Percentiles rank a stretch among this genome's conserved stretches.
These are phyloP conservation scores for Leptodactylus fallax DNA, from an alignment of 2,797 vertebrate genomes.

Conservation along the genomic window DNA sequence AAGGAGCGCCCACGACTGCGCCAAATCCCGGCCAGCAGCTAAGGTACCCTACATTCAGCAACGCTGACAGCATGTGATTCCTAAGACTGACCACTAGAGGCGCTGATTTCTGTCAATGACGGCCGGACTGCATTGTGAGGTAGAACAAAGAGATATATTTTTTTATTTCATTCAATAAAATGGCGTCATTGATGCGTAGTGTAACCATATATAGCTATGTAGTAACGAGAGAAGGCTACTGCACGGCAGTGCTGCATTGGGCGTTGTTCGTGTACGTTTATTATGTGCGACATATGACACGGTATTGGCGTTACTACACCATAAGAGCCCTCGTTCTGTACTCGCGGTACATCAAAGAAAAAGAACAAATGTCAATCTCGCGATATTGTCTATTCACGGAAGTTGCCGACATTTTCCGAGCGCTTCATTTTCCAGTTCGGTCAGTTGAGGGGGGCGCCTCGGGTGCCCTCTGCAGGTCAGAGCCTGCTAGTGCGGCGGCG, in stretches of 20 bases:
- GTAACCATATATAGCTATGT: not conserved
- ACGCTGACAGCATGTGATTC: not conserved
- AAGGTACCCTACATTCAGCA: too few species aligned
- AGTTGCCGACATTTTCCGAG: slow-evolving; percentile 39
- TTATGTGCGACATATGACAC: too few species aligned
- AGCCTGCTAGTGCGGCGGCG: not conserved
- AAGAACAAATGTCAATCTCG: not conserved
- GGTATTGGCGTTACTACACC: too few species aligned
- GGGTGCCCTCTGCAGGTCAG: slow-evolving; percentile 11
- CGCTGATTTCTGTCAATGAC: too few species aligned
- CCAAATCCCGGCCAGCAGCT: too few species aligned
- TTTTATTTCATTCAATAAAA: not conserved
- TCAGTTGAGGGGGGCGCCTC: not conserved
- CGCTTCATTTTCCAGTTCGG: not conserved
- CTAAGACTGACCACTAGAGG: not conserved
- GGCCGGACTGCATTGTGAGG: not conserved
- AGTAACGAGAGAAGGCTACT: not conserved
- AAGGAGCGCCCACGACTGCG: not conserved
- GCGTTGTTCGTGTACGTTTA: too few species aligned
- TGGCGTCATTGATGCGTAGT: not conserved
- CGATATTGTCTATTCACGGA: slow-evolving; percentile 19
- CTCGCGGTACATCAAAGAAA: not conserved
- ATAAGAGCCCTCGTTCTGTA: not conserved
- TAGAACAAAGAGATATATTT: not conserved
- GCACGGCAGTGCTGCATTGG: not conserved